Conservation (phyloP, 2,888 invertebrate species). For the Carterocephalus palaemon region DNA sequence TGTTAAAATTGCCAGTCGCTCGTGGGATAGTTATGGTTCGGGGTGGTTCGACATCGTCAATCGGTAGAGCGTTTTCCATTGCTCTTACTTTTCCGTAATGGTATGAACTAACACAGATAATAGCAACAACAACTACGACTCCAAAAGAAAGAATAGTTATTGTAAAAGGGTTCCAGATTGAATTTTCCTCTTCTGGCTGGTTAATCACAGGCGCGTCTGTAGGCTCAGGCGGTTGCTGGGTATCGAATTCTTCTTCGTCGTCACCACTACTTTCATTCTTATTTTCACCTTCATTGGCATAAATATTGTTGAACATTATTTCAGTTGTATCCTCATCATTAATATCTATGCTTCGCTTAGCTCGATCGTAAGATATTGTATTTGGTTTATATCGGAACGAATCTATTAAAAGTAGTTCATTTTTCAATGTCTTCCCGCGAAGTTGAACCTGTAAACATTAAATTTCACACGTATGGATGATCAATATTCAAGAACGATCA, state of each 20-base stretch:
- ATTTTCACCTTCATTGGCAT: background rate
- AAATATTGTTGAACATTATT: slow-evolving; percentile 6
- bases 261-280: background rate
- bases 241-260: background rate
- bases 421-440: slow-evolving; percentile 33
- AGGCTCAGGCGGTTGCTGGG: background rate
- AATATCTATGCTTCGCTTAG: background rate
- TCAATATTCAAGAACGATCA: no score
- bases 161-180: slow-evolving; percentile 37
- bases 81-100: slow-evolving; percentile 35
- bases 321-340: slow-evolving; percentile 5
- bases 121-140: slow-evolving; percentile 28
- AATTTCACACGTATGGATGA: no score
- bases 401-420: slow-evolving; percentile 39
- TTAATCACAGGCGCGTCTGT: background rate
- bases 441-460: slow-evolving; percentile 40
- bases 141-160: slow-evolving; percentile 38
- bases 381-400: slow-evolving; percentile 32
- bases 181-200: slow-evolving; percentile 1
- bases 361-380: background rate
- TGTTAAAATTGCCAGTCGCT: slow-evolving; percentile 16
- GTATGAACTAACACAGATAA: slow-evolving; percentile 37
- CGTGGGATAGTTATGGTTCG: slow-evolving; percentile 33
- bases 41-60: slow-evolving; percentile 31
- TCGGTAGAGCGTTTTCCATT: background rate